These are phyloP conservation scores for Natator depressus DNA, from an alignment of 2,113 vertebrate genomes.

Conservation along the genomic window DNA sequence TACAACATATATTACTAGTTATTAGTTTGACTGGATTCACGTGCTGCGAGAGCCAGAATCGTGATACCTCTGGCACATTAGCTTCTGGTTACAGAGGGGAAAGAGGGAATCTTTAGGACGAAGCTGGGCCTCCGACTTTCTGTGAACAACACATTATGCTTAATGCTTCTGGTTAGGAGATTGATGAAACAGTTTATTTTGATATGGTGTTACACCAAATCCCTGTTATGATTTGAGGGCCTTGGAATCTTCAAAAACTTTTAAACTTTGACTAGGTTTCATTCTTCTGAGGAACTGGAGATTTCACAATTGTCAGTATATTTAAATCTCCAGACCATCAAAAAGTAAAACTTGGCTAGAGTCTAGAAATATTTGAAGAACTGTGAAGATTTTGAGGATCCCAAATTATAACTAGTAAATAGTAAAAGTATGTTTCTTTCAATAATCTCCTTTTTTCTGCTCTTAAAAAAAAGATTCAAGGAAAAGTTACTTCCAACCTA, in stretches of 20 bases:
- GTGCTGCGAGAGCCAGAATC: accelerated
- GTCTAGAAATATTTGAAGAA: accelerated
- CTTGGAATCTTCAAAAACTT: neutral
- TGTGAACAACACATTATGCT: accelerated
- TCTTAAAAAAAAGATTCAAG: neutral
- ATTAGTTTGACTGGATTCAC: neutral
- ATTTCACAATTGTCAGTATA: neutral
- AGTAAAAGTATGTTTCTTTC: neutral
- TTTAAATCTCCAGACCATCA: neutral
- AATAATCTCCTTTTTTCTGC: accelerated
- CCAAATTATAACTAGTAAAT: accelerated
- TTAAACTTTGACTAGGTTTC: accelerated
- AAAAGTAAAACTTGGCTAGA: neutral
- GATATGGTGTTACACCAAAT: accelerated
- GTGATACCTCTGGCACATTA: accelerated
- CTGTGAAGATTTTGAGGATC: neutral
- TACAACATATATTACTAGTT: accelerated
- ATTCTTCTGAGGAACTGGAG: neutral
- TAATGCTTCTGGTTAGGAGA: neutral
- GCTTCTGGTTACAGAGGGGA: neutral
- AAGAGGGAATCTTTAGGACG: neutral
- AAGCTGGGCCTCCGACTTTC: accelerated
- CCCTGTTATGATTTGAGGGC: neutral
- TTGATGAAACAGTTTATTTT: neutral
- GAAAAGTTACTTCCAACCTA: neutral